Base-by-base conservation (phyloP, 2,888 invertebrate species). In the Liodrosophila aerea region DNA sequence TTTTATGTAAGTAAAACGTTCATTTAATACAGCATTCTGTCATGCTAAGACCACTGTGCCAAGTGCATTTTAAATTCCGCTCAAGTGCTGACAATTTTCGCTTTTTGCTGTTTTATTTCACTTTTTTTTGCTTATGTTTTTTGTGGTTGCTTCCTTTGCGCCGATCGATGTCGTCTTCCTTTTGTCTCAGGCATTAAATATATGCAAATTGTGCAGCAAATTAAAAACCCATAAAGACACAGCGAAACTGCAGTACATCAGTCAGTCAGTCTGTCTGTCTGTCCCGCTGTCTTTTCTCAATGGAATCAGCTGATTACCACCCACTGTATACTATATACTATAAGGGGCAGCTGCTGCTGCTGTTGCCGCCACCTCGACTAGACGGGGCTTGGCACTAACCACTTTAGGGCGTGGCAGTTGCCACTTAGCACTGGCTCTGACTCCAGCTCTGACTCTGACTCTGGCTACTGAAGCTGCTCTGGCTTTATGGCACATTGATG, bases 41-140 rank as follows among this genome's bases (percentile, higher is more conserved):
- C 5, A 1, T 22, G 3, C 27, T 11, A 7, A 13, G 16, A 5
- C 39, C 73, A 69, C 56, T 71, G 69, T 71, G 44, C 50, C 1
- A 75, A 56, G 58, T 75, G 73, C 53, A 62, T 82, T 87, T 85
- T 75, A 78, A 86, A 87, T 87, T 87, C 87, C 76, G 64, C 65
- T 72, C 84, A 81, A 77, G 87, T 87, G 69, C 72, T 66, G 64
- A 66, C 65, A 85, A 87, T 87, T 86, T 86, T 87, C 68, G 73
- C 76, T 34, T 74, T 50, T 49, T 44, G 40, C 50, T 62, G 36
- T 49, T 37, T 39, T 40, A 7, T 36, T 39, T 50, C 31, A 18
- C 22, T 22, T 13, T n/a, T 12, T 1, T 30, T 8, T 29, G n/a
- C 47, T 51, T 31, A n/a, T 51, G 3, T 30, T 49, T 18, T 33